phyloP scores from a whole-genome alignment of 2,888 invertebrate species.

The Emmelina monodactyla region DNA sequence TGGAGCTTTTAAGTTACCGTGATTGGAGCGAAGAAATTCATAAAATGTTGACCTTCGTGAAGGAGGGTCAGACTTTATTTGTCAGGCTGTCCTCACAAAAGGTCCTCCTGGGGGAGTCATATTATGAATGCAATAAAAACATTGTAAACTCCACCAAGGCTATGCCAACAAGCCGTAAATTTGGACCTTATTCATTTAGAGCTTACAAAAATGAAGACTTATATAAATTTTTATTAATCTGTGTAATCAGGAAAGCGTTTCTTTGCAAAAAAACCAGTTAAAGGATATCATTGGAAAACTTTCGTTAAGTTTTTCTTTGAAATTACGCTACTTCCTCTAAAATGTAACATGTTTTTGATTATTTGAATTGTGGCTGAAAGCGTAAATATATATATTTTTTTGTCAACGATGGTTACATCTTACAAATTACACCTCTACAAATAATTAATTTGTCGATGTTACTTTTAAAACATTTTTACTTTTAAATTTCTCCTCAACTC shows the following conservation, averaged over 20 bases:
- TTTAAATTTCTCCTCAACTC: no score
- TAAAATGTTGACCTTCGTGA: neutral
- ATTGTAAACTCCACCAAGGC: slow-evolving; percentile 23
- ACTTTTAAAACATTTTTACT: no score
- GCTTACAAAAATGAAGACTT: slow-evolving; percentile 30
- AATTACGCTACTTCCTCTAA: no score
- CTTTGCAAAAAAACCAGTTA: slow-evolving; percentile 20
- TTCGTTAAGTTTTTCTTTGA: no score
- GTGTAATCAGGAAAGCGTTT: slow-evolving; percentile 24
- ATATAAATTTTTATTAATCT: slow-evolving; percentile 26
- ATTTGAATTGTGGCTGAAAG: no score
- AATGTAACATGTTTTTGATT: no score
- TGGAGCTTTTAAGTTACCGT: no score
- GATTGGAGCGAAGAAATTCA: neutral
- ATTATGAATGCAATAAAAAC: slow-evolving; percentile 25
- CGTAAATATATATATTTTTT: no score
- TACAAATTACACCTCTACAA: no score
- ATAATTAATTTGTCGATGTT: no score
- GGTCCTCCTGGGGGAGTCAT: slow-evolving; percentile 15
- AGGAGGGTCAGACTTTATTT: neutral
- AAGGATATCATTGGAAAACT: no score
- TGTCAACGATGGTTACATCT: no score
- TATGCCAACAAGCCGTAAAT: slow-evolving; percentile 28
- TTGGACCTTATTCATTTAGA: slow-evolving; percentile 34
- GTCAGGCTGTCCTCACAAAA: neutral